Conservation (phyloP, 2,113 vertebrate species). For the Lichenostomus cassidix region DNA sequence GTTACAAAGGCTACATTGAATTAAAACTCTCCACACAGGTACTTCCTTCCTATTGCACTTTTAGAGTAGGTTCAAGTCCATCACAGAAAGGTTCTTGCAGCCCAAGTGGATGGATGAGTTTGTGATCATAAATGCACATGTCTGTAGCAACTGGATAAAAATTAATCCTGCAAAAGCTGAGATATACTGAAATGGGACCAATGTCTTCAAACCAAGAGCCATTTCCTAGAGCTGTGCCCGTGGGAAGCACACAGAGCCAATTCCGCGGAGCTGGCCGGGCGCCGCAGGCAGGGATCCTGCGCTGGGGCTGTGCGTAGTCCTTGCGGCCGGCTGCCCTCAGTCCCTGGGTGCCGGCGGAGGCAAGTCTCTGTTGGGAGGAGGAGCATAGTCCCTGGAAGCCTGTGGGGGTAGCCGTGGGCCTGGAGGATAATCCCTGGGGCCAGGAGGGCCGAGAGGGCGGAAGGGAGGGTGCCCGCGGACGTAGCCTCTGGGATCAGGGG, state of each 20-base stretch:
- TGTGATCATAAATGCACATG: slow-evolving; percentile 69
- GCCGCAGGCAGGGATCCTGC: slow-evolving; percentile 51
- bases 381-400: slow-evolving; percentile 63
- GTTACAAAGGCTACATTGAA: slow-evolving; percentile 74
- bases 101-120: slow-evolving; percentile 57
- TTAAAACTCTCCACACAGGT: slow-evolving; percentile 75
- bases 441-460: slow-evolving; percentile 49
- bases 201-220: slow-evolving; percentile 28
- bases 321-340: slow-evolving; percentile 20
- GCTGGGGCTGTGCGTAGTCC: slow-evolving; percentile 58
- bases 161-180: slow-evolving; percentile 53
- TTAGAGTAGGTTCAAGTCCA: slow-evolving; percentile 67
- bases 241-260: not conserved
- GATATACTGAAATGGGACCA: slow-evolving; percentile 50
- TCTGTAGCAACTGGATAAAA: slow-evolving; percentile 64
- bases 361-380: slow-evolving; percentile 74
- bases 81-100: slow-evolving; percentile 58
- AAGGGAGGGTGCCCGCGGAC: slow-evolving; percentile 68
- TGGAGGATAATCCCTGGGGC: slow-evolving; percentile 72
- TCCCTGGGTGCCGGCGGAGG: slow-evolving; percentile 48
- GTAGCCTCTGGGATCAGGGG: slow-evolving; percentile 69
- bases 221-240: slow-evolving; percentile 3
- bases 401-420: slow-evolving; percentile 64
- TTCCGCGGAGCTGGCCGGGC: not conserved
- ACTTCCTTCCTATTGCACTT: slow-evolving; percentile 78